phyloP scores from a whole-genome alignment of 2,888 invertebrate genomes.

The Lysandra coridon region DNA sequence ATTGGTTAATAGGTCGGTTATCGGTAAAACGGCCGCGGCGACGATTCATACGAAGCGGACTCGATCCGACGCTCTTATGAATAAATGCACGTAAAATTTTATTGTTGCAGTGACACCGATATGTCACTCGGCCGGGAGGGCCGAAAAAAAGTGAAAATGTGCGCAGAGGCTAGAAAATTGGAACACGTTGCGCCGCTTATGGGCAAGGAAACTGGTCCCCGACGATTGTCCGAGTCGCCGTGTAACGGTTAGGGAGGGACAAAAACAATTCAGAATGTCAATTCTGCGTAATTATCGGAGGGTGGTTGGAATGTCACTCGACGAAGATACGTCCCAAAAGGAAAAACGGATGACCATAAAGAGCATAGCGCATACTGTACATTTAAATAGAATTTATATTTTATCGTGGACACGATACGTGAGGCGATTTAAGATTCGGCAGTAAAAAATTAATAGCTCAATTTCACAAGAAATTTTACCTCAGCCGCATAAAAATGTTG shows the following conservation, averaged over 20 bases:
- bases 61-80: conserved; percentile 53
- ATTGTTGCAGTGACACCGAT: conserved; percentile 76
- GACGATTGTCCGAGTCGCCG: conserved; percentile 67
- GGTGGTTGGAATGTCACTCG: conserved; percentile 67
- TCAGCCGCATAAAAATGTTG: conserved; percentile 17
- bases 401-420: conserved; percentile 45
- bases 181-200: conserved; percentile 61
- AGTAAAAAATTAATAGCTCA: conserved; percentile 25
- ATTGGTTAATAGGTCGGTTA: conserved; percentile 71
- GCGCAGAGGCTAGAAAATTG: conserved; percentile 73
- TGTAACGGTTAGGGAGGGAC: conserved; percentile 64
- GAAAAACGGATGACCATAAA: conserved; percentile 60
- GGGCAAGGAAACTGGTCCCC: conserved; percentile 63
- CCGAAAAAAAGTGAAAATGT: conserved; percentile 63
- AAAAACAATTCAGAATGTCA: conserved; percentile 65
- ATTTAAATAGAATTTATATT: conserved; percentile 69
- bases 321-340: conserved; percentile 68
- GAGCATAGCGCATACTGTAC: conserved; percentile 55
- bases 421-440: conserved; percentile 17
- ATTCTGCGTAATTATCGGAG: conserved; percentile 69
- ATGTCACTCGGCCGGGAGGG: conserved; percentile 56
- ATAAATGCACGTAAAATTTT: conserved; percentile 70
- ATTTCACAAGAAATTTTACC: conserved; percentile 25
- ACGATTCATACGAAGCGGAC: conserved; percentile 51
- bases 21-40: conserved; percentile 59